Percentiles rank a stretch among this genome's conserved stretches.
Conservation (phyloP, 2,797 vertebrate genomes). For the Sarcoramphus papa region DNA sequence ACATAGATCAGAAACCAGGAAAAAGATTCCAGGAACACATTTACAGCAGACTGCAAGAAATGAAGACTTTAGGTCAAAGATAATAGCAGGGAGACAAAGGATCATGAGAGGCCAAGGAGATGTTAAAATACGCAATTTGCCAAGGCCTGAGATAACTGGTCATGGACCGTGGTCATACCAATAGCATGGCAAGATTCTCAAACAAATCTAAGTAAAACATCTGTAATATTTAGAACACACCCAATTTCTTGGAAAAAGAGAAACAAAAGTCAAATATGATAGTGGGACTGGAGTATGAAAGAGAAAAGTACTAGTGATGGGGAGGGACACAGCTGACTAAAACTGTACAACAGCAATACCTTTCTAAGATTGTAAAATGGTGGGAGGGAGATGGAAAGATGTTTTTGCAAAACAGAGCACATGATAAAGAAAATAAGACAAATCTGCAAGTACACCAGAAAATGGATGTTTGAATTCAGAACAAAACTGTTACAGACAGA, state of each 20-base stretch:
- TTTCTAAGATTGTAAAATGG: neutral
- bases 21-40: conserved; percentile 16
- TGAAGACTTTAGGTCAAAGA: neutral
- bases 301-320: neutral
- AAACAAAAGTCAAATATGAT: neutral
- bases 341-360: neutral
- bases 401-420: neutral
- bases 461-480: neutral
- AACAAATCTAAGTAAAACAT: neutral
- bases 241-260: neutral
- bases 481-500: neutral
- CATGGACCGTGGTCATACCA: neutral
- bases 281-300: neutral
- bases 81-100: neutral
- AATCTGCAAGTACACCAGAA: neutral
- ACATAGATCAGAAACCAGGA: conserved; percentile 7
- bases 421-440: neutral
- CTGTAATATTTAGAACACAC: neutral
- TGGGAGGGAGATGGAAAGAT: neutral
- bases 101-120: neutral
- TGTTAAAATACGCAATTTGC: neutral
- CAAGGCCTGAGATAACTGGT: neutral
- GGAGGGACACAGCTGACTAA: neutral
- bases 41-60: neutral
- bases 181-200: neutral